Evolutionary conservation across 2,113 vertebrate species (phyloP), one percentile per base, ranked within the genome.

Genomic region (Myotis lucifugus): DNA sequence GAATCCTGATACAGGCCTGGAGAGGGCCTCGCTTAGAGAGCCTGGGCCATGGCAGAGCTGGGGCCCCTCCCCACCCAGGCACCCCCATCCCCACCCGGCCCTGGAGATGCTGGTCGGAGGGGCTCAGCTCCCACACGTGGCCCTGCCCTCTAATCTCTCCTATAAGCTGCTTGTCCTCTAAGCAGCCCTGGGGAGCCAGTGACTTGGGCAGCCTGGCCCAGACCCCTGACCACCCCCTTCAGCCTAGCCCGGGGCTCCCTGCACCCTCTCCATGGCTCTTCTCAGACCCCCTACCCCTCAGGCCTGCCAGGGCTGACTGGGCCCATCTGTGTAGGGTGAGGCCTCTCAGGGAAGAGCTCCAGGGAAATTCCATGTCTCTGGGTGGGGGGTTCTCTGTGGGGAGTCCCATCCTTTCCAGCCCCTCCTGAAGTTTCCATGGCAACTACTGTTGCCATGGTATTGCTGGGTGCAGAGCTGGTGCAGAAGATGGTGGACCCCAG

Each of bases 351-450:
- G 95, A 96, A 73, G 87, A 97, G 73, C 84, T 97, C 66, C 90
- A 88, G 85, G 94, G 95, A 93, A 93, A 96, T 97, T 74, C 95
- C 93, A 15, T 77, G 40, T 96, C 64, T 97, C 50, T 3, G 32
- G 27, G 15, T 37, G 74, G 96, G 92, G 88, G 90, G 40, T 78
- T 67, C 70, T 97, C 88, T 95, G 46, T 85, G 13, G 73, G 81
- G 86, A 69, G 95, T 77, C 94, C 94, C 93, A 69, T 94, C 90
- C 83, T 97, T 97, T 29, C 90, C 37, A 88, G 95, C 91, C 97
- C 97, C 90, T 86, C 96, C 83, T 74, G n/a, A 40, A 27, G 98
- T 98, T 98, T 91, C 98, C 96, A 98, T 98, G 97, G 98, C 97
- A 98, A 98, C 97, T 42, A 52, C 66, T 74, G 97, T 98, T 98